Evolutionary conservation across 2,797 vertebrate genomes (phyloP).

Genomic region (Tolypeutes matacus): DNA sequence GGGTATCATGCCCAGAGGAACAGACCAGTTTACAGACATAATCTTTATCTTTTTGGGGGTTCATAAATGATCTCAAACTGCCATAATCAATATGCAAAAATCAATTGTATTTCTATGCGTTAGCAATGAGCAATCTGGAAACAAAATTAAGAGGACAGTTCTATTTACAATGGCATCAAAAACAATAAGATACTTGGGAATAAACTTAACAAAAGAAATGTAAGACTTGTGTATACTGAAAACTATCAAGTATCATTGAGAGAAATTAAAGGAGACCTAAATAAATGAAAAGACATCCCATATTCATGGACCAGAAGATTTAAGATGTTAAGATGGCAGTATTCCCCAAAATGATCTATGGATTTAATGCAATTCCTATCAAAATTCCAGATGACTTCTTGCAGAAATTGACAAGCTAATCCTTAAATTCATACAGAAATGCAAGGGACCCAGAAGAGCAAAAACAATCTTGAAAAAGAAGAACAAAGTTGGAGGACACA

Average conservation of each 20-base stretch:
- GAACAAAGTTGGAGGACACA: background rate
- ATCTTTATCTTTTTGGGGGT: too few species aligned
- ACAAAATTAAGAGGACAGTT: too few species aligned
- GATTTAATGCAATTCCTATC: background rate
- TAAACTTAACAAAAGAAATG: background rate
- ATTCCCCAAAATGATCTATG: background rate
- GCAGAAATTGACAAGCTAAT: slow-evolving; percentile 35
- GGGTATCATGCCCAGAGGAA: too few species aligned
- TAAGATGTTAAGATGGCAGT: slow-evolving; percentile 1
- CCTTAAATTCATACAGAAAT: slow-evolving; percentile 18
- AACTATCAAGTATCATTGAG: background rate
- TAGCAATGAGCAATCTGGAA: too few species aligned
- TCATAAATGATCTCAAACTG: too few species aligned
- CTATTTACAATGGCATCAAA: background rate
- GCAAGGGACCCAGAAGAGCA: background rate
- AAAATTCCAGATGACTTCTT: background rate
- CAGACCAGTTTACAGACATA: too few species aligned
- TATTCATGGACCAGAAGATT: background rate
- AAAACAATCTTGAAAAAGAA: background rate
- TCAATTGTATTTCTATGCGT: too few species aligned
- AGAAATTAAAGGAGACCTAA: background rate
- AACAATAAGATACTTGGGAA: background rate
- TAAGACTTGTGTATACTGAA: background rate
- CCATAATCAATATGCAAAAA: too few species aligned
- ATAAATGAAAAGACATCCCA: background rate